Base-by-base conservation (phyloP, 2,888 invertebrate genomes). In the Chloroclystis v-ata region DNA sequence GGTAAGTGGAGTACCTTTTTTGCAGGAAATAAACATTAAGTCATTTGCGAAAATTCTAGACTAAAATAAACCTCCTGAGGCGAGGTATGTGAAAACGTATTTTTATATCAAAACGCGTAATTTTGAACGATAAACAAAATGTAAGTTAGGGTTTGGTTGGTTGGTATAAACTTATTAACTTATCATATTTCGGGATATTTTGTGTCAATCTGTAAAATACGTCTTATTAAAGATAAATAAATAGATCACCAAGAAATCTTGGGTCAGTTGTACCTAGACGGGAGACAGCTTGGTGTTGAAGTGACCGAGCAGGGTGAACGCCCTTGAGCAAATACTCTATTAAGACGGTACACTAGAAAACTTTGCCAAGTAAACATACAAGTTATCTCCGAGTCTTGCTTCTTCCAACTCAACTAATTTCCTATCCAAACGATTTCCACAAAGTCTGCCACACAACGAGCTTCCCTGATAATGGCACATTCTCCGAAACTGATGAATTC, bases 301-400 rank as follows among this genome's bases (percentile, higher is more conserved):
- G 60, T 67, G 64, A 59, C 61, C 65, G 56, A 53, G 44, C 52
- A 42, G 67, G 67, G 69, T 62, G 66, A 65, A 59, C 57, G 63
- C 52, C 65, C 64, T 57, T 60, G 59, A 59, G 61, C 69, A 72
- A 75, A 69, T 65, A 70, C 58, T 59, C 64, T 63, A 63, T 67
- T 67, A 67, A 68, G 66, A 63, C 54, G 55, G 61, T 63, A 67
- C 63, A 68, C 63, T 65, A 66, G 70, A 72, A 69, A 75, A 70
- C 71, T 69, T 73, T 63, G 59, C 56, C 57, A 59, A 63, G 61
- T 67, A 68, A 71, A 74, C 67, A 72, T 65, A 69, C 63, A 33
- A 16, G 10, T 33, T n/a, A 61, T 67, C 60, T 60, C 60, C 57
- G 61, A 60, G 49, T 41, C 41, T 47, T 10, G 29, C 40, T 54